phyloP scores from a whole-genome alignment of 2,888 invertebrate species.

The Agrenia bidenticulata region DNA sequence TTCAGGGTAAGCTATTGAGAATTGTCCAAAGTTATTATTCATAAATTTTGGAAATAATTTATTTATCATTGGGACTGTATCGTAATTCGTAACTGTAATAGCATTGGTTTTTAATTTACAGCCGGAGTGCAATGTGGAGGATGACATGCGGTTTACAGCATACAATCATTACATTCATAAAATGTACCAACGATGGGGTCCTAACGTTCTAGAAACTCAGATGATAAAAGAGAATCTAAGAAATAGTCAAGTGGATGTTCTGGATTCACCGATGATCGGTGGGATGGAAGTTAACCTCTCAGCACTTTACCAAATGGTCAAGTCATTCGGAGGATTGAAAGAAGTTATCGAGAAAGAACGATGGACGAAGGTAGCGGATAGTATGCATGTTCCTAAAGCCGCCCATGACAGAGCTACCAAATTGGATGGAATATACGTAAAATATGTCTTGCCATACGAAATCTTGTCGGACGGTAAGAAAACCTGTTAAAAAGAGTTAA shows the following conservation, averaged over 20 bases:
- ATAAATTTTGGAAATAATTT: neutral
- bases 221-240: constrained; percentile 64
- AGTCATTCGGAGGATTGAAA: constrained; percentile 79
- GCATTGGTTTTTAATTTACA: constrained; percentile 53
- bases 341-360: constrained; percentile 83
- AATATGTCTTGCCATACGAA: constrained; percentile 85
- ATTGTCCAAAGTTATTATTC: constrained; percentile 4
- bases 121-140: constrained; percentile 78
- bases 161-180: constrained; percentile 88
- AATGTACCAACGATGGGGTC: constrained; percentile 84
- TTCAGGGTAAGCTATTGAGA: constrained; percentile 64
- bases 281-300: constrained; percentile 89
- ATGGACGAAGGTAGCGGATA: constrained; percentile 84
- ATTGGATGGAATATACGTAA: constrained; percentile 85
- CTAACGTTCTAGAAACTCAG: constrained; percentile 78
- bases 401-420: constrained; percentile 78
- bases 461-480: constrained; percentile 70
- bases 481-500: neutral
- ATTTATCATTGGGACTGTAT: neutral
- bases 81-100: too few relatives aligned
- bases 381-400: constrained; percentile 79
- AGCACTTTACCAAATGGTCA: constrained; percentile 79
- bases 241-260: constrained; percentile 40
- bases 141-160: constrained; percentile 82
- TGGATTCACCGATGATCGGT: constrained; percentile 66